Conservation (phyloP, 2,113 vertebrate species). For the Tetrax tetrax region DNA sequence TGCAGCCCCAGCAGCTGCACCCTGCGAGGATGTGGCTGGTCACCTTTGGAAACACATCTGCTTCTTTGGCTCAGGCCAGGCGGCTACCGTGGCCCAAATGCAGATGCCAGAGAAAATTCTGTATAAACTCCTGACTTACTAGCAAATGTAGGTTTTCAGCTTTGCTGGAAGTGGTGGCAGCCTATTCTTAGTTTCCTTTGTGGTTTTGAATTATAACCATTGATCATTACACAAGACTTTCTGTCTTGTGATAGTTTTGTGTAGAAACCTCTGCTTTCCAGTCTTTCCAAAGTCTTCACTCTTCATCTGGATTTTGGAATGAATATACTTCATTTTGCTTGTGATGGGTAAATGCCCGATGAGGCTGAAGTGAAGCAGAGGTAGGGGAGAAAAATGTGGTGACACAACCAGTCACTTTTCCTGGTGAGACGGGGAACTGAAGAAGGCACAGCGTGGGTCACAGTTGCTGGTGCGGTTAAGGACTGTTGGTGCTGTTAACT, state of each 20-base stretch:
- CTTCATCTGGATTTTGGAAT: not conserved
- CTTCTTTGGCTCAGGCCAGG: not conserved
- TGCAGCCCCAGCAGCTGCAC: not conserved
- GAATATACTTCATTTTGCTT: not conserved
- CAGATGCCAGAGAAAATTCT: not conserved
- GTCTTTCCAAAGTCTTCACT: not conserved
- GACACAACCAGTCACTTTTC: fast-evolving
- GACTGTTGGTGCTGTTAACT: not conserved
- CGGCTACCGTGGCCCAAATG: not conserved
- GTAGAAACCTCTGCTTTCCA: not conserved
- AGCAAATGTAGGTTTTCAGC: not conserved
- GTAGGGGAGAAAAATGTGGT: not conserved
- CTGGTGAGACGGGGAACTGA: not conserved
- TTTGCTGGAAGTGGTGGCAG: not conserved
- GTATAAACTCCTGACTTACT: not conserved
- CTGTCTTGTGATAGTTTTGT: fast-evolving
- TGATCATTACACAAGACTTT: not conserved
- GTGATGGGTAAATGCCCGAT: not conserved
- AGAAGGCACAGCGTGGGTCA: not conserved
- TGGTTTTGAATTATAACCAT: not conserved
- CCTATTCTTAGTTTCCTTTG: not conserved
- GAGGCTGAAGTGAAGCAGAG: not conserved
- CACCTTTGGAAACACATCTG: not conserved
- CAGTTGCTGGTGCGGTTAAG: not conserved
- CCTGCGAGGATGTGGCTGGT: not conserved